These are phyloP conservation scores for Morpho achilles DNA, from an alignment of 2,888 invertebrate species.

Conservation along the genomic window DNA sequence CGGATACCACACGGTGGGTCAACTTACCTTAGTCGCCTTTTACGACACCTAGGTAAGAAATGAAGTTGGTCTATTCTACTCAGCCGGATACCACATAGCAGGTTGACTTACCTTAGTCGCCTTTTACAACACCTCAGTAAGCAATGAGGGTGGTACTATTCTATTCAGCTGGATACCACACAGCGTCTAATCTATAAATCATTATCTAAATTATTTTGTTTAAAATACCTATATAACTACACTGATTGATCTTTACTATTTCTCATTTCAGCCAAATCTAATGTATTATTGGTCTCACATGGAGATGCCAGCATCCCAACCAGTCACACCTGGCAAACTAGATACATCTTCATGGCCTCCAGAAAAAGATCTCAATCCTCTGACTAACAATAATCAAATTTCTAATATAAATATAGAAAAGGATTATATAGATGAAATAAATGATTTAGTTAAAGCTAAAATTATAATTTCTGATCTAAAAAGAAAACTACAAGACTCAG, in stretches of 20 bases:
- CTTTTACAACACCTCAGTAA: no score
- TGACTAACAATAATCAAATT: slow-evolving; percentile 42
- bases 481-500: slow-evolving; percentile 56
- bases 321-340: slow-evolving; percentile 86
- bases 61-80: no score
- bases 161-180: no score
- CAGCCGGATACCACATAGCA: no score
- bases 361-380: slow-evolving; percentile 46
- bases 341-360: slow-evolving; percentile 88
- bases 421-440: slow-evolving; percentile 57
- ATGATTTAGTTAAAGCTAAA: slow-evolving; percentile 62
- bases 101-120: no score
- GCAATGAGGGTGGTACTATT: no score
- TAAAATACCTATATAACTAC: no score
- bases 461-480: slow-evolving; percentile 55
- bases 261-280: slow-evolving; percentile 85
- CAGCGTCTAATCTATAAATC: no score
- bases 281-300: slow-evolving; percentile 96
- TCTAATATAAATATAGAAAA: slow-evolving; percentile 42
- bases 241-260: slow-evolving; percentile 14
- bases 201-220: no score
- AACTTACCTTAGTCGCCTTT: no score
- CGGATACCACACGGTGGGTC: no score
- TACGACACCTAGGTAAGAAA: no score
- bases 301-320: slow-evolving; percentile 82